A percentile compares a stretch with the other conserved stretches of the same genome.
These are phyloP conservation scores for Paedocypris micromegethes DNA, from an alignment of 2,797 vertebrate species.

Conservation along the genomic window DNA sequence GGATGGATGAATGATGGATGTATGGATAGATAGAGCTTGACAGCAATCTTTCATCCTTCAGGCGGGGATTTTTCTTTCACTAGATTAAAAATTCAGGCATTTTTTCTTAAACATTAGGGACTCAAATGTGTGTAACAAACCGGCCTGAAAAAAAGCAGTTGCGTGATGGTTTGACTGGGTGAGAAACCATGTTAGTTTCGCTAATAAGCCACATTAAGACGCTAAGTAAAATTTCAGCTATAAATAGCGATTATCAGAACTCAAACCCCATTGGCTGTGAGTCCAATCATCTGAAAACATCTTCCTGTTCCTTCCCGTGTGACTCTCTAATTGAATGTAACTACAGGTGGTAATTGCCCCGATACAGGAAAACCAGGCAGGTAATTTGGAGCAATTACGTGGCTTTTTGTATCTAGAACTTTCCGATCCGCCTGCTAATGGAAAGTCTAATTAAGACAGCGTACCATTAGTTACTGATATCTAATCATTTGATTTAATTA, in stretches of 20 bases:
- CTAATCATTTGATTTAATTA: constrained; percentile 40
- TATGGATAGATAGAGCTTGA: no score
- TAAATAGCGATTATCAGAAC: constrained; percentile 2
- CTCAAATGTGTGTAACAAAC: no score
- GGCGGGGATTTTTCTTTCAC: no score
- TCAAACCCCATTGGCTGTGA: not conserved
- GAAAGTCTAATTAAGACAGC: constrained; percentile 29
- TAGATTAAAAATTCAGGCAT: no score
- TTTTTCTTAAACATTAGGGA: no score
- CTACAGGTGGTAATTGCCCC: constrained; percentile 24
- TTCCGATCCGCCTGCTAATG: constrained; percentile 30
- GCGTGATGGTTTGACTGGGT: no score
- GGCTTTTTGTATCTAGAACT: constrained; percentile 30
- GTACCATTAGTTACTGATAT: constrained; percentile 37
- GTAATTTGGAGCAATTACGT: constrained; percentile 42
- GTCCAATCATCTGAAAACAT: not conserved
- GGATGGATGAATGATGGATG: no score
- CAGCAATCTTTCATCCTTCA: no score
- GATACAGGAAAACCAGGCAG: constrained; percentile 25
- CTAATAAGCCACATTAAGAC: no score
- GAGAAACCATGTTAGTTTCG: no score
- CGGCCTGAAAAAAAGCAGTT: no score
- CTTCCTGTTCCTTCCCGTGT: constrained; percentile 18
- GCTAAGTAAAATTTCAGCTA: not conserved
- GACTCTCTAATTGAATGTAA: constrained; percentile 36